phyloP scores from a whole-genome alignment of 2,888 invertebrate species.

The Caenorhabditis auriculariae region DNA sequence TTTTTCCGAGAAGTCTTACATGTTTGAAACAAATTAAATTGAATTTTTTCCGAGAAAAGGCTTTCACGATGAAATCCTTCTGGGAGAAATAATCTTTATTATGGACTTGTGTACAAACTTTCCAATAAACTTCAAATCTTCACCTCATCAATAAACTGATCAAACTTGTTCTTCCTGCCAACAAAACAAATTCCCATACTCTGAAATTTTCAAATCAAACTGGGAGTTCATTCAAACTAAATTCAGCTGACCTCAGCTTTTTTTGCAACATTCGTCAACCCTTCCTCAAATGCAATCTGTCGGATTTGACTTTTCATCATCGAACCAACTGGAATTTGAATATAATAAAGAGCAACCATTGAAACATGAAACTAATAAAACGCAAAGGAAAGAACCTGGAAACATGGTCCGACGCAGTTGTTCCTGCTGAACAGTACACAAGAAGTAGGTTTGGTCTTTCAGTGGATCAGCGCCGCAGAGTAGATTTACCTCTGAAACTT shows the following conservation, averaged over 20 bases:
- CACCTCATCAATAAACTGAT: slow-evolving; percentile 76
- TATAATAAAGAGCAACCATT: too few species aligned
- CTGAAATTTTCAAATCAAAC: slow-evolving; percentile 45
- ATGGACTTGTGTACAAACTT: too few species aligned
- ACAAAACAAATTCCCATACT: slow-evolving; percentile 88
- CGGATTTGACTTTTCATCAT: slow-evolving; percentile 79
- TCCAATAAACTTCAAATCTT: too few species aligned
- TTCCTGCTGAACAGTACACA: slow-evolving; percentile 80
- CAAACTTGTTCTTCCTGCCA: slow-evolving; percentile 80
- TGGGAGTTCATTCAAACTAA: too few species aligned
- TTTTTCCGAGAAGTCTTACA: not conserved
- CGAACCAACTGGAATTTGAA: slow-evolving; percentile 74
- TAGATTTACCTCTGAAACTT: slow-evolving; percentile 12
- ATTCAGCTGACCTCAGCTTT: slow-evolving; percentile 56
- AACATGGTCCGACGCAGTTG: slow-evolving; percentile 84
- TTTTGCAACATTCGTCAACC: slow-evolving; percentile 37
- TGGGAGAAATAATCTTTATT: too few species aligned
- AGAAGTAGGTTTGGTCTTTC: slow-evolving; percentile 95
- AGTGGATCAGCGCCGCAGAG: slow-evolving; percentile 54
- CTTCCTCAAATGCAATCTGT: slow-evolving; percentile 62
- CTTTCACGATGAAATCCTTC: too few species aligned
- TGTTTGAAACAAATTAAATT: not conserved
- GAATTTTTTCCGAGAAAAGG: not conserved
- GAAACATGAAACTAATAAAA: too few species aligned
- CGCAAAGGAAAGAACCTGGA: too few species aligned